Percentiles rank a stretch among this genome's conserved stretches.
Conservation (phyloP, 2,888 invertebrate species). For the Caenorhabditis parvicauda region DNA sequence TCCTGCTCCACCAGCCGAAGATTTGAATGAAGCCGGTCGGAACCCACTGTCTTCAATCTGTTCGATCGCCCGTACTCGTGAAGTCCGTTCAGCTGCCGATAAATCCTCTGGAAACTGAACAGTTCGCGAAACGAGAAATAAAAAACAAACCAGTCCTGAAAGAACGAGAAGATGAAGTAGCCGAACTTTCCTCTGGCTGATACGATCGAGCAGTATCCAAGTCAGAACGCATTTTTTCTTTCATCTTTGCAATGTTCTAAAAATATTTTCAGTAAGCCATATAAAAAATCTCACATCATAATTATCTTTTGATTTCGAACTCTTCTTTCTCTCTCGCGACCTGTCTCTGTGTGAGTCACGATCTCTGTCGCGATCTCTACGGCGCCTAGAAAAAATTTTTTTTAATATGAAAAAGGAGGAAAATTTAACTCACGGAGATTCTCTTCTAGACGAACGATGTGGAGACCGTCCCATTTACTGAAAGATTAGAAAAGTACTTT, state of each 20-base stretch:
- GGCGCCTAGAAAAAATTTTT: neutral
- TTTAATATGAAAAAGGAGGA: too few species aligned
- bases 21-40: slow-evolving; percentile 12
- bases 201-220: slow-evolving; percentile 12
- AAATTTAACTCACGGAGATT: neutral
- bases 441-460: neutral
- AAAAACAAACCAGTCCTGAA: too few species aligned
- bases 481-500: too few species aligned
- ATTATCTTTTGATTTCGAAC: neutral
- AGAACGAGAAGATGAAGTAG: too few species aligned
- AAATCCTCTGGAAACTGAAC: neutral
- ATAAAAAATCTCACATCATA: neutral
- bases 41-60: slow-evolving; percentile 19
- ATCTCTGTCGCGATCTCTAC: neutral
- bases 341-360: neutral
- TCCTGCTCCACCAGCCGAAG: slow-evolving; percentile 3
- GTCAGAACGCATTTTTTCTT: slow-evolving; percentile 17
- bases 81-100: slow-evolving; percentile 13
- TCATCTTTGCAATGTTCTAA: slow-evolving; percentile 20
- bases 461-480: too few species aligned
- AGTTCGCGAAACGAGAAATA: neutral
- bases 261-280: neutral
- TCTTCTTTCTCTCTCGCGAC: too few species aligned
- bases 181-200: neutral
- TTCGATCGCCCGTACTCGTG: slow-evolving; percentile 11